A percentile compares a stretch with the other conserved stretches of the same genome.
phyloP scores from a whole-genome alignment of 2,888 invertebrate genomes.

The Zeuzera pyrina region DNA sequence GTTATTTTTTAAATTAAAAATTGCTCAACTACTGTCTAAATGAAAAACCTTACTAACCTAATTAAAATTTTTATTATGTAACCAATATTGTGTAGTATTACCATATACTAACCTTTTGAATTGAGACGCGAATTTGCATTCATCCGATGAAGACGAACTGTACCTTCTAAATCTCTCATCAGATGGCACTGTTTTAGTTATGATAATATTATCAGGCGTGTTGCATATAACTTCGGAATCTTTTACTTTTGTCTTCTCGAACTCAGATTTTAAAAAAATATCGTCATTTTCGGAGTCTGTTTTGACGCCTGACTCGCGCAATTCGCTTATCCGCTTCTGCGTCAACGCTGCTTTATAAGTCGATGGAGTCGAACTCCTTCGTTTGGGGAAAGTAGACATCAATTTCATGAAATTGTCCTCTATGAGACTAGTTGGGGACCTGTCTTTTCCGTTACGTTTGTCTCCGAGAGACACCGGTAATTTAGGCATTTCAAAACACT shows the following conservation, averaged over 20 bases:
- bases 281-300: conserved; percentile 56
- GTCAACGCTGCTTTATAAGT: conserved; percentile 21
- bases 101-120: too few species aligned
- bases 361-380: conserved; percentile 48
- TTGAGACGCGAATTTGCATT: too few species aligned
- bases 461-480: conserved; percentile 20
- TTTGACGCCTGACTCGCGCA: conserved; percentile 40
- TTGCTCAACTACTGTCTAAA: too few species aligned
- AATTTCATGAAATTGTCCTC: conserved; percentile 42
- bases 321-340: conserved; percentile 32
- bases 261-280: conserved; percentile 11
- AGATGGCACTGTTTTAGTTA: conserved; percentile 61
- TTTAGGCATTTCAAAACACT: conserved; percentile 45
- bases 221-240: conserved; percentile 37
- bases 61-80: too few species aligned
- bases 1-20: too few species aligned
- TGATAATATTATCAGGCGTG: conserved; percentile 47
- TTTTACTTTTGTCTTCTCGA: background rate
- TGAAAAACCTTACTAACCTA: too few species aligned
- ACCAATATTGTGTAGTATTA: too few species aligned
- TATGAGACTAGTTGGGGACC: conserved; percentile 20
- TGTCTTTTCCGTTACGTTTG: conserved; percentile 20
- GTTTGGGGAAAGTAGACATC: conserved; percentile 35
- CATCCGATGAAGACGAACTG: conserved; percentile 43
- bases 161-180: conserved; percentile 38